Evolutionary conservation across 2,888 invertebrate genomes (phyloP).

Genomic region (Biston stratarius): DNA sequence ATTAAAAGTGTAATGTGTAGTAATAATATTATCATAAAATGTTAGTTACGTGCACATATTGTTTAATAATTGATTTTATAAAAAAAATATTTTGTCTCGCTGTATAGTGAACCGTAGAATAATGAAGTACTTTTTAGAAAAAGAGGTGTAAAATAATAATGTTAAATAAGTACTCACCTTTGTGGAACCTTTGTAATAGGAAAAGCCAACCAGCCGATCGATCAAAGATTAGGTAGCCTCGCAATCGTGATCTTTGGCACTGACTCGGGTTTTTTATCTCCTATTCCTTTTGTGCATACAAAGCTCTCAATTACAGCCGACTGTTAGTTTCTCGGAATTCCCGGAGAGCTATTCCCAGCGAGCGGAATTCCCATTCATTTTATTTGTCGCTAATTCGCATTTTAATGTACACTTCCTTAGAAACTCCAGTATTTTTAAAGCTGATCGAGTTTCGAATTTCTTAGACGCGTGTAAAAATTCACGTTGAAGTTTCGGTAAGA

Average conservation of each 20-base stretch:
- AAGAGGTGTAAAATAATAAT: too few species aligned
- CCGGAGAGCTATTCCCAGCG: conserved; percentile 37
- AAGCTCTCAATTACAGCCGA: conserved; percentile 42
- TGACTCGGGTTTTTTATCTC: conserved; percentile 38
- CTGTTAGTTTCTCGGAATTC: conserved; percentile 35
- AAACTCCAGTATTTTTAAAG: conserved; percentile 25
- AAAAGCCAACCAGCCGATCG: conserved; percentile 7
- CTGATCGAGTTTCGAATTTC: conserved; percentile 31
- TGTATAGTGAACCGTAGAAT: too few species aligned
- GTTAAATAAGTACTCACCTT: too few species aligned
- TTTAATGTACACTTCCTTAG: conserved; percentile 33
- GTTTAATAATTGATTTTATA: too few species aligned
- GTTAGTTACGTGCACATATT: too few species aligned
- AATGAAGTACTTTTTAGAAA: too few species aligned
- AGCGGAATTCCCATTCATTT: conserved; percentile 37
- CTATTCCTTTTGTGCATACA: conserved; percentile 43
- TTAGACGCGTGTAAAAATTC: conserved; percentile 29
- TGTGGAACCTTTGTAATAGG: not conserved
- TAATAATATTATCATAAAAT: too few species aligned
- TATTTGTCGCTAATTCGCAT: conserved; percentile 38
- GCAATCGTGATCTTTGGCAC: conserved; percentile 25
- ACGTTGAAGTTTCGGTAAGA: conserved; percentile 27
- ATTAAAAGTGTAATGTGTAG: too few species aligned
- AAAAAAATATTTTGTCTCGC: too few species aligned
- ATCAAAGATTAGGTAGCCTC: conserved; percentile 21